Evolutionary conservation across 2,888 invertebrate genomes (phyloP), one percentile per base, ranked within the genome.

Genomic region (Hyalella azteca): DNA sequence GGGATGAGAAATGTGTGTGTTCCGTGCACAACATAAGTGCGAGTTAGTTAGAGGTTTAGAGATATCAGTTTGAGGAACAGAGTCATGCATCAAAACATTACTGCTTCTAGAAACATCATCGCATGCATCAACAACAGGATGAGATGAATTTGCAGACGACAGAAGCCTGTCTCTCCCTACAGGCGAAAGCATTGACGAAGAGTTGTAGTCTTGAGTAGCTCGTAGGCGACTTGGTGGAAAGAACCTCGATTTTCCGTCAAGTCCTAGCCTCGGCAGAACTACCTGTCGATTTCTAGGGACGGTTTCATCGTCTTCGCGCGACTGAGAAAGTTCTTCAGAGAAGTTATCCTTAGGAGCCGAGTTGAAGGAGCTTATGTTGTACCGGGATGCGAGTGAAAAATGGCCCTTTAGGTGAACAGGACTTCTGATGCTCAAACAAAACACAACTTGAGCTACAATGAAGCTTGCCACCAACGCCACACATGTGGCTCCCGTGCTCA

Each of bases 401-500:
- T 75, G 75, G 26, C 75, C 75, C 22, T 75, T 75, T 7, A 75
- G 36, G 45, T 75, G 75, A 7, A n/a, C 48, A 9, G 82, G 79
- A 9, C 81, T 80, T 7, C 82, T 66, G 4, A 82, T 75, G 59
- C 80, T 79, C 45, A 79, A 77, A 49, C 82, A 82, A 76, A 82
- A 82, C 19, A 82, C 79, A 60, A 77, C 79, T 78, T 82, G 82
- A 2, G 82, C 82, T n/a, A 80, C 82, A 19, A 81, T 40, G 50
- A 82, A 81, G 76, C 81, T 81, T 15, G 81, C 79, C 41, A 81
- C 78, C 50, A 82, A 75, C 49, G 78, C 79, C 50, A 81, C 5
- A 9, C 75, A 79, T 19, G 82, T 73, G 26, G 79, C 59, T 11
- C 79, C 66, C 11, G 79, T 79, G 26, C 79, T 81, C 60, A 81